Base-by-base conservation (phyloP, 1,140 invertebrate genomes). In the Pseudachorutes palmiensis region DNA sequence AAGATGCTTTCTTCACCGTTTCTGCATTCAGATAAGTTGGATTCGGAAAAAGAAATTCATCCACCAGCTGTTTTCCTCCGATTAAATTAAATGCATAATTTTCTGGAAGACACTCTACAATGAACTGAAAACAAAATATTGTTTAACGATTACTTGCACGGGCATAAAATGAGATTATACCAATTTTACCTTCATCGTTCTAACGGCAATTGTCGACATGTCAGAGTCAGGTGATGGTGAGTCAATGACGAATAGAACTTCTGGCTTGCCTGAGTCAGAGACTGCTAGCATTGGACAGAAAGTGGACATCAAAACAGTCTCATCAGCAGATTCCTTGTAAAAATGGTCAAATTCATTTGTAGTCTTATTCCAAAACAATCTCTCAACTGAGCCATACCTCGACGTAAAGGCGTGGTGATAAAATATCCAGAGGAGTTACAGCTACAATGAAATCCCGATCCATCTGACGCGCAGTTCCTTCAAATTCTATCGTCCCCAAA, bases 251-350 rank as follows among this genome's bases (percentile, higher is more conserved):
- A 55, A 16, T 19, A 55, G 12, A 22, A 55, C 9, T 14, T 55
- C 14, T 14, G 51, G 24, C 9, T 16, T 22, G 3, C 9, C 24
- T 19, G 24, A 9, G 5, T 14, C 51, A 14, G 12, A 3, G 24
- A 55, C 51, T 14, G 51, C 51, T 26, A 55, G 24, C 51, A 55
- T 5, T 14, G 51, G 51, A 24, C 51, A 55, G 24, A 55, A 55
- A 14, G 51, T 55, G 9, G 51, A 14, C 51, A 55, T 55, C 12
- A 55, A 5, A 9, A 55, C 51, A 12, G 5, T 55, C 51, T 55
- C 51, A 9, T 55, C 51, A 9, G 12, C 5, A 22, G 12, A 5
- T 55, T 55, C 51, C 51, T n/a, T n/a, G n/a, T n/a, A n/a, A n/a
- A n/a, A n/a, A n/a, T n/a, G n/a, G n/a, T n/a, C n/a, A n/a, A n/a